Evolutionary conservation across 2,888 invertebrate species (phyloP).

Genomic region (Limenitis camilla): DNA sequence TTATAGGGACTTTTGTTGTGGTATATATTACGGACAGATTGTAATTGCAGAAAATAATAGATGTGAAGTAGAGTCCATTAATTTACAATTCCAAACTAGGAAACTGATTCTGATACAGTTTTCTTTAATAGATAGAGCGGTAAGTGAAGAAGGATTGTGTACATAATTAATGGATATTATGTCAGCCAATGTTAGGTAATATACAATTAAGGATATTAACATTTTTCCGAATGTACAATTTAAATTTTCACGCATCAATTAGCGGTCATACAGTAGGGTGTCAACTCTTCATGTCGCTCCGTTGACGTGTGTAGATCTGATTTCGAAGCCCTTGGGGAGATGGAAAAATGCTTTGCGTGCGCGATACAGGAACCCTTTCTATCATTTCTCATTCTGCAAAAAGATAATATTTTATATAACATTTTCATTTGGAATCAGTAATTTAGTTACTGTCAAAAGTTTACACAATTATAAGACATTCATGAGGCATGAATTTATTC

Average conservation of each 20-base stretch:
- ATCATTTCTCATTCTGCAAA: background rate
- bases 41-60: background rate
- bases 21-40: constrained; percentile 50
- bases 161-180: too few relatives aligned
- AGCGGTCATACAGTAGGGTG: constrained; percentile 55
- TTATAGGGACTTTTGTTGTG: constrained; percentile 55
- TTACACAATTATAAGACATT: too few relatives aligned
- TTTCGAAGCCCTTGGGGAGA: constrained; percentile 49
- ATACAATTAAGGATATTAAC: too few relatives aligned
- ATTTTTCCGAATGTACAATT: constrained; percentile 26
- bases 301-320: constrained; percentile 65
- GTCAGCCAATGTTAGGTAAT: too few relatives aligned
- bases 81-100: too few relatives aligned
- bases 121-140: too few relatives aligned
- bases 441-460: too few relatives aligned
- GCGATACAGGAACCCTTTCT: constrained; percentile 1
- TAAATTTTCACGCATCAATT: constrained; percentile 13
- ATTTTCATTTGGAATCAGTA: too few relatives aligned
- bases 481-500: too few relatives aligned
- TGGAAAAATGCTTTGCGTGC: constrained; percentile 41
- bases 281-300: constrained; percentile 39
- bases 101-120: too few relatives aligned
- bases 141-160: too few relatives aligned
- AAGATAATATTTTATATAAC: background rate
- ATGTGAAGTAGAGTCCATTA: too few relatives aligned